These are phyloP conservation scores for Sebastolobus altivelis DNA, from an alignment of 2,797 vertebrate genomes.

Conservation along the genomic window DNA sequence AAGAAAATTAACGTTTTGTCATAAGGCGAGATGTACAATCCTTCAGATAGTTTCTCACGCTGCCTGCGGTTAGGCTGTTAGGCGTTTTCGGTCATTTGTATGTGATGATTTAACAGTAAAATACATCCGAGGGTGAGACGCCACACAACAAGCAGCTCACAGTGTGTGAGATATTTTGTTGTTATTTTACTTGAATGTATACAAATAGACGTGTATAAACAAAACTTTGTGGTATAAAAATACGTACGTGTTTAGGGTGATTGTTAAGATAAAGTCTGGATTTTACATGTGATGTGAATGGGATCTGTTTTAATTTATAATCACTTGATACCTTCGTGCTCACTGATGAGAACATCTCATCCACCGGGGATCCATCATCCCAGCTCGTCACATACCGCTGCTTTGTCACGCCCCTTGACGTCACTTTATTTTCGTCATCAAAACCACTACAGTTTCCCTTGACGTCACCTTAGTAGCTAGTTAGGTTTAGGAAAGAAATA, in stretches of 20 bases:
- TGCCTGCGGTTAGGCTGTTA: fast-evolving
- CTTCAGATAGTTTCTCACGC: not conserved
- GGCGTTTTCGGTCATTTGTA: conserved; percentile 14
- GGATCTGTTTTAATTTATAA: not conserved
- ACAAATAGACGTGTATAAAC: not conserved
- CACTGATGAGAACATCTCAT: not conserved
- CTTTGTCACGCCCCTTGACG: no score
- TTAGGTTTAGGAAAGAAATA: no score
- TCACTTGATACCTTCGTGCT: not conserved
- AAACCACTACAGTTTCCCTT: no score
- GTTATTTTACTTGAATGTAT: not conserved
- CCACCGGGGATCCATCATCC: not conserved
- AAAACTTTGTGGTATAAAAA: not conserved
- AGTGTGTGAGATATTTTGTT: not conserved
- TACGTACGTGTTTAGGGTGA: not conserved
- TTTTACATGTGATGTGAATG: not conserved
- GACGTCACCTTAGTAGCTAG: no score
- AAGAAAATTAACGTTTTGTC: not conserved
- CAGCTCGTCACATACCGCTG: no score
- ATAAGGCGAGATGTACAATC: not conserved
- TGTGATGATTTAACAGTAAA: conserved; percentile 55
- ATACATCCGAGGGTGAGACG: not conserved
- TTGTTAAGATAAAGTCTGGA: not conserved
- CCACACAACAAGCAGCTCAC: not conserved
- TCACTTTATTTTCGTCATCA: no score